These are phyloP conservation scores for Spodoptera littoralis DNA, from an alignment of 2,888 invertebrate genomes.

Conservation along the genomic window DNA sequence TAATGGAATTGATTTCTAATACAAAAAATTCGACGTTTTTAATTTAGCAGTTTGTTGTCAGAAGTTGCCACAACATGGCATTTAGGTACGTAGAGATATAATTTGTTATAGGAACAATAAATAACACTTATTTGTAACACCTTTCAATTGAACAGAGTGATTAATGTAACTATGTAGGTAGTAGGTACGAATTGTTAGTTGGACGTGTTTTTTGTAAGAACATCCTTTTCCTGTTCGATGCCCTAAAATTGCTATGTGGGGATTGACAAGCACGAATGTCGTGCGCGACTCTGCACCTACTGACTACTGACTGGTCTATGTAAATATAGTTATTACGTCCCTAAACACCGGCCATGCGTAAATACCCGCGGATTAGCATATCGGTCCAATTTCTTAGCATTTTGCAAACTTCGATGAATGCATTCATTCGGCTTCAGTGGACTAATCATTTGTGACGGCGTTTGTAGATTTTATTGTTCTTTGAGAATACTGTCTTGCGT, in stretches of 20 bases:
- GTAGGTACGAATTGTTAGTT: slow-evolving; percentile 12
- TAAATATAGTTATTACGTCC: slow-evolving; percentile 44
- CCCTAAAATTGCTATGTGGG: slow-evolving; percentile 32
- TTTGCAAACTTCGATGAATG: slow-evolving; percentile 52
- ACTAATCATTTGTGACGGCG: neutral
- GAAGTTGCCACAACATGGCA: slow-evolving; percentile 1
- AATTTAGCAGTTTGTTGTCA: slow-evolving; percentile 7
- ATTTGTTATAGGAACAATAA: neutral
- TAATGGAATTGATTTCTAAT: slow-evolving; percentile 46
- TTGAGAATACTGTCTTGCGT: neutral
- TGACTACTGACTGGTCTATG: slow-evolving; percentile 19
- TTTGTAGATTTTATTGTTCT: neutral
- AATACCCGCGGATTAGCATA: slow-evolving; percentile 69
- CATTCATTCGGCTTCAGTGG: slow-evolving; percentile 26
- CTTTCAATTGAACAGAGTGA: slow-evolving; percentile 24
- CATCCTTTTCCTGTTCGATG: slow-evolving; percentile 34
- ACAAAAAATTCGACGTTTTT: slow-evolving; percentile 17
- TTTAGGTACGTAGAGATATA: slow-evolving; percentile 1
- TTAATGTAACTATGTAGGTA: slow-evolving; percentile 17
- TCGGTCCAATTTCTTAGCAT: slow-evolving; percentile 64
- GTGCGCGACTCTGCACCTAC: neutral
- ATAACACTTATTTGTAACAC: slow-evolving; percentile 15
- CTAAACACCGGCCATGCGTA: slow-evolving; percentile 57
- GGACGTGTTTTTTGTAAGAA: slow-evolving; percentile 27
- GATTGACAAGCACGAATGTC: slow-evolving; percentile 42